Base-by-base conservation (phyloP, 1,140 invertebrate genomes). In the Hyposmocoma kahamanoa region DNA sequence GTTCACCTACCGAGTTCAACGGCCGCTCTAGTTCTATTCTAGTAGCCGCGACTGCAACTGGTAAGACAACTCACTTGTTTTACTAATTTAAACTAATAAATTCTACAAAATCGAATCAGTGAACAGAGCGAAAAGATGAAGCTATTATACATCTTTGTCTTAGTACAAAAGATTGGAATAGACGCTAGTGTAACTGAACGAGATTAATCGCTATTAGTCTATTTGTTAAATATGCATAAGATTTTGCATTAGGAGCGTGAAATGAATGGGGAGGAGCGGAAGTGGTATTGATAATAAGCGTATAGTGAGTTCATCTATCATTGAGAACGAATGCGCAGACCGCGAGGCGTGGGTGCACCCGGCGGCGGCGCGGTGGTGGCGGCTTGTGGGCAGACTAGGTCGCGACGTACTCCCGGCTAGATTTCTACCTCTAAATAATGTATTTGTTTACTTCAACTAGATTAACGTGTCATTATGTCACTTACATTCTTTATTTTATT, bases 21-120 rank as follows among this genome's bases (percentile, higher is more conserved):
- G 77, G 72, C 77, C 77, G 75, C 59, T 72, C 77, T 57, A 80
- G 53, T 84, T 84, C 64, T 77, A 74, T 73, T 71, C 70, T 74
- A 76, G 65, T 72, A 72, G 52, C 51, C 52, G 58, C 57, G 49
- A 59, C 57, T 62, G 69, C 64, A 62, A 70, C 59, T 62, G 57
- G 57, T 56, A 63, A 45, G 63, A 68, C 61, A 59, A 67, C 57
- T 62, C 60, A 59, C 56, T 59, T 63, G 56, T 73, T 72, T n/a
- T n/a, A n/a, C n/a, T n/a, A n/a, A n/a, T n/a, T n/a, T n/a, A n/a
- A n/a, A n/a, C n/a, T n/a, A n/a, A n/a, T n/a, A n/a, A n/a, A n/a
- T n/a, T 67, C 62, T 66, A 58, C 54, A 59, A 72, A 74, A 65
- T 66, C 32, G 15, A 36, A 36, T 36, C 32, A 36, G 18, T 36